phyloP scores from a whole-genome alignment of 2,797 vertebrate genomes.

The Dendrocincla fuliginosa region DNA sequence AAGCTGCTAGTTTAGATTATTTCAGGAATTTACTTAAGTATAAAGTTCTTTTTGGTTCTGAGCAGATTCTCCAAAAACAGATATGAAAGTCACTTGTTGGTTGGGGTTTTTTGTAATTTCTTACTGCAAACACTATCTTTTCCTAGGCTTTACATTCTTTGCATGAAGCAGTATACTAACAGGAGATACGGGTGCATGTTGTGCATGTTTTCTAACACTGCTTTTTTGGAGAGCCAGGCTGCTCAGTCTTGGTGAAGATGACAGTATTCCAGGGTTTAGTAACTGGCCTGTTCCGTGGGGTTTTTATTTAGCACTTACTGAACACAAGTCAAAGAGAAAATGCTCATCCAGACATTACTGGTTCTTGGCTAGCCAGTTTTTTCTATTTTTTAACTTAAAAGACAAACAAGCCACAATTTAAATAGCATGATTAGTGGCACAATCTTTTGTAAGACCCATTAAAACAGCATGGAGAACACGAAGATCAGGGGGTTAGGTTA shows the following conservation, averaged over 20 bases:
- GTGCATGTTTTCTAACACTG: constrained; percentile 51
- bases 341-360: not conserved
- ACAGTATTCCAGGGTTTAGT: not conserved
- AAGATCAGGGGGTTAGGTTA: not conserved
- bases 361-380: not conserved
- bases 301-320: not conserved
- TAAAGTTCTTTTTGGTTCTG: not conserved
- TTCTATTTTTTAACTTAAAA: not conserved
- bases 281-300: not conserved
- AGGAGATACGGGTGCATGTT: constrained; percentile 20
- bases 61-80: not conserved
- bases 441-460: not conserved
- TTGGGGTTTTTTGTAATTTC: not conserved
- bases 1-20: not conserved
- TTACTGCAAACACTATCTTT: constrained; percentile 72
- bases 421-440: not conserved
- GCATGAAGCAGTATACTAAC: constrained; percentile 43
- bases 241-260: constrained; percentile 15
- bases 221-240: not conserved
- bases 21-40: not conserved
- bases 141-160: constrained; percentile 46
- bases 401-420: not conserved
- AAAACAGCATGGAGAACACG: not conserved
- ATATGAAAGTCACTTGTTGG: not conserved
- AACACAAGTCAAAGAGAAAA: not conserved